Base-by-base conservation (phyloP, 2,113 vertebrate species). In the Xiphophorus hellerii region DNA sequence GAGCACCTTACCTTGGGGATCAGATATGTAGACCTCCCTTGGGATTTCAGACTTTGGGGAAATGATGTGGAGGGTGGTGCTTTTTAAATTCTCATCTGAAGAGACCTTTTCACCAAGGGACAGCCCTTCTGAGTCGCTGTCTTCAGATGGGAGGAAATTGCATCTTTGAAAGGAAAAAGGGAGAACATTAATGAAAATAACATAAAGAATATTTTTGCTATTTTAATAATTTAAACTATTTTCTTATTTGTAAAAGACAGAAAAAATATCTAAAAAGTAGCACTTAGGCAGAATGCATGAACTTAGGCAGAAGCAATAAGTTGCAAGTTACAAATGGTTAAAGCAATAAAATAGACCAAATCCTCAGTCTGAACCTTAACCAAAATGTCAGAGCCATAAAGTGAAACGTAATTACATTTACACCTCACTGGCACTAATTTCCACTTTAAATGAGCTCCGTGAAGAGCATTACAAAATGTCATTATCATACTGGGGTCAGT, bases 61-160 rank as follows among this genome's bases (percentile, higher is more conserved):
- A 66, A 91, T 88, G 74, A 95, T 95, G 76, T 95, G 93, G 69
- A 97, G 92, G 33, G 94, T 96, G 73, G 95, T 95, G 63, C 92
- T 97, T 87, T 95, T 92, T 70, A 90, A 75, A 1, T 73, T 89
- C 54, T 92, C 89, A 42, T 89, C 61, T 17, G 78, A 66, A 2
- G 77, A 90, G 15, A 84, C 83, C 78, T 82, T 86, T 62, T 90
- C 88, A 62, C 88, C 77, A 0, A 78, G 90, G 64, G 65, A 87
- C 76, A 74, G 76, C 6, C 93, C 94, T 82, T 95, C 94, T 54
- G 84, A 88, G 86, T 94, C 94, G 74, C 86, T 62, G 27, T 81
- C 84, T 66, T 77, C 78, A 37, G 80, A 2, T 2, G 88, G 67
- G 88, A 31, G 62, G 77, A 89, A 69, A 74, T 89, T 91, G 74